Evolutionary conservation across 1,140 invertebrate species (phyloP).

Genomic region (Achroia grisella): DNA sequence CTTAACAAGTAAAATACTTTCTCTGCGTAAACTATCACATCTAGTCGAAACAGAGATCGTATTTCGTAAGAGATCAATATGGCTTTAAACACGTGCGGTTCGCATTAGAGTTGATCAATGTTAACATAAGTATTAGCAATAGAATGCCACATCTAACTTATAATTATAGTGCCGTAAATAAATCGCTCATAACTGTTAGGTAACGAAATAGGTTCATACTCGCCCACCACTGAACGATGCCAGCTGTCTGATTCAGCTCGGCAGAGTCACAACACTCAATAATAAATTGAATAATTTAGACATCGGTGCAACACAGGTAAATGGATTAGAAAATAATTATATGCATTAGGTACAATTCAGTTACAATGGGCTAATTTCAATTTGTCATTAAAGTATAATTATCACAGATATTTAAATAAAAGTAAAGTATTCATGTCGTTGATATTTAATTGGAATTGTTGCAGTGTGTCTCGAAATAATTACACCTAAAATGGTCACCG

Average conservation of each 20-base stretch:
- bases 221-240: slow-evolving; percentile 18
- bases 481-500: slow-evolving; percentile 4
- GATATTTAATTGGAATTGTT: slow-evolving; percentile 14
- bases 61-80: slow-evolving; percentile 65
- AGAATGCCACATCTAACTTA: slow-evolving; percentile 46
- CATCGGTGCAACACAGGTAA: slow-evolving; percentile 6
- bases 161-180: slow-evolving; percentile 42
- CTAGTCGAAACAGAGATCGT: slow-evolving; percentile 28
- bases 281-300: neutral
- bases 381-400: slow-evolving; percentile 56
- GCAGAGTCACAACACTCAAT: no score
- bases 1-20: slow-evolving; percentile 48
- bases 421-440: slow-evolving; percentile 20
- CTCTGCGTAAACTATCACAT: slow-evolving; percentile 17
- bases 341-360: slow-evolving; percentile 15
- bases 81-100: slow-evolving; percentile 48
- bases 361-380: slow-evolving; percentile 24
- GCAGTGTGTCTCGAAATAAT: slow-evolving; percentile 18
- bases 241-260: no score
- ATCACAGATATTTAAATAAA: slow-evolving; percentile 67
- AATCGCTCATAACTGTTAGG: slow-evolving; percentile 33
- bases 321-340: slow-evolving; percentile 8
- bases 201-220: slow-evolving; percentile 39
- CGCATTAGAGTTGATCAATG: slow-evolving; percentile 39
- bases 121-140: slow-evolving; percentile 37